phyloP scores from a whole-genome alignment of 92 coral and sea anemone genomes.

The Phymanthus crucifer region DNA sequence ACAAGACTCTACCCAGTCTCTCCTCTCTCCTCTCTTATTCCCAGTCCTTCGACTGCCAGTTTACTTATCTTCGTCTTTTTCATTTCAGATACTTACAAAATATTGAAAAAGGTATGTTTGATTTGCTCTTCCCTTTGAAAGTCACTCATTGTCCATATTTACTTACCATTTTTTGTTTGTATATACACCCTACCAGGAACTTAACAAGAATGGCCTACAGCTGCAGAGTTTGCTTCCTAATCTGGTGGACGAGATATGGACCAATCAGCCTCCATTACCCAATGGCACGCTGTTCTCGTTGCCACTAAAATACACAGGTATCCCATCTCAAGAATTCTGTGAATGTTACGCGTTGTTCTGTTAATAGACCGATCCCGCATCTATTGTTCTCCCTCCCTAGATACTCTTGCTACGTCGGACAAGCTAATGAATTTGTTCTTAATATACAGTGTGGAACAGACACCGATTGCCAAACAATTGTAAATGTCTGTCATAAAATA shows the following conservation, averaged over 20 bases:
- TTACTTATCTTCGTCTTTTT: neutral
- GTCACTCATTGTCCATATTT: neutral
- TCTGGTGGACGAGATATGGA: constrained; percentile 85
- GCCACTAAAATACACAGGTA: constrained; percentile 67
- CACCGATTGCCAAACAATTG: too few relatives aligned
- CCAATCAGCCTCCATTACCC: constrained; percentile 54
- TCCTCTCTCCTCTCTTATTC: too few relatives aligned
- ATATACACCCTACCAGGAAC: constrained; percentile 39
- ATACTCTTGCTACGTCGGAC: too few relatives aligned
- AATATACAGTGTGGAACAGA: too few relatives aligned
- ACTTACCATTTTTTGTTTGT: neutral
- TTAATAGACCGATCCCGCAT: too few relatives aligned
- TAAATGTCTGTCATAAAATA: too few relatives aligned
- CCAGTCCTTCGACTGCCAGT: neutral
- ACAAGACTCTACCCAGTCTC: neutral
- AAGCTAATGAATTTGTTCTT: too few relatives aligned
- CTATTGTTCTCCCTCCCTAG: too few relatives aligned
- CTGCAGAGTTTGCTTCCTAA: constrained; percentile 53
- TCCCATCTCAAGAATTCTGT: neutral
- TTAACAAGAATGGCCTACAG: constrained; percentile 31
- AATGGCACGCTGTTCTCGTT: constrained; percentile 50
- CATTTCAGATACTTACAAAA: neutral
- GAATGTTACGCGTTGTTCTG: too few relatives aligned
- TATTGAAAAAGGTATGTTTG: neutral
- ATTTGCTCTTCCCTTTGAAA: neutral